Evolutionary conservation across 2,888 invertebrate species (phyloP), one percentile per base, ranked within the genome.

Genomic region (Perdita meconis): DNA sequence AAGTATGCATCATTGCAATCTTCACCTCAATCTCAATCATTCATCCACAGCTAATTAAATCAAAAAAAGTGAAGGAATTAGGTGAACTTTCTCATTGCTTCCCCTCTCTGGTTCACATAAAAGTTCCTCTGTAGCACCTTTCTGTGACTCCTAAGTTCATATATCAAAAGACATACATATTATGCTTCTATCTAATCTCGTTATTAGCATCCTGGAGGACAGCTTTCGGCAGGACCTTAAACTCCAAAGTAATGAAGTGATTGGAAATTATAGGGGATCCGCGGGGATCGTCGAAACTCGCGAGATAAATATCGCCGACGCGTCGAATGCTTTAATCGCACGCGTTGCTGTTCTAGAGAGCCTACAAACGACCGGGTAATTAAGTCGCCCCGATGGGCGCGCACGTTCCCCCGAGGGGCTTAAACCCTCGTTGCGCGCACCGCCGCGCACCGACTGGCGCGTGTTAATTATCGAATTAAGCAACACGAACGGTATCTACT

Each of bases 391-490:
- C n/a, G n/a, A n/a, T 22, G 16, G 38, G 12, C 2, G 36, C 44
- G 19, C 51, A 6, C 10, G 13, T 16, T 40, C 30, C 47, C 56
- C 34, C 13, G 50, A 5, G 19, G 24, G 3, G 30, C 24, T 30
- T 10, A 12, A 10, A 19, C n/a, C 50, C 53, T 61, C 51, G 57
- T 61, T 73, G 24, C 44, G 44, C 38, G 36, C 12, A 16, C 8
- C 5, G 24, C n/a, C 30, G 26, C 24, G 5, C 26, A 50, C 57
- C 16, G 47, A 47, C 24, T 3, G 40, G 30, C 19, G 42, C 30
- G 24, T 63, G 40, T 69, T 75, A 65, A 78, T 75, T 44, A 60
- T 75, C 75, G 59, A 68, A 68, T 77, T 75, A 77, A 55, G 63
- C 51, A 68, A 75, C 75, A 55, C 59, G 55, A n/a, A n/a, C n/a